A percentile compares a stretch with the other conserved stretches of the same genome.
These are phyloP conservation scores for Sterrhoptilus dennistouni DNA, from an alignment of 2,113 vertebrate species.

Conservation along the genomic window DNA sequence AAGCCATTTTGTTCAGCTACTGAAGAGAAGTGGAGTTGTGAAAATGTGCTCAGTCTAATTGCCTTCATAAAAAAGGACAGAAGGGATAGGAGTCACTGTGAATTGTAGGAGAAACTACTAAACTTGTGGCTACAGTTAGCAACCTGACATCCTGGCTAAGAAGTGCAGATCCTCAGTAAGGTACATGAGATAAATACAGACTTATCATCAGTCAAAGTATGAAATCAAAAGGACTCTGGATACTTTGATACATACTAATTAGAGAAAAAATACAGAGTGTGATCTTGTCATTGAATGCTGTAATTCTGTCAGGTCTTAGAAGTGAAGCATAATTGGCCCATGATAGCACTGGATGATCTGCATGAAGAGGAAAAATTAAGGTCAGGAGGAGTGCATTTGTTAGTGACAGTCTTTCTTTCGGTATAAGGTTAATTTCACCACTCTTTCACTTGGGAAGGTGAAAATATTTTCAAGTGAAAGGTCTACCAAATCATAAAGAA, in stretches of 20 bases:
- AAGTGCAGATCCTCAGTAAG: not conserved
- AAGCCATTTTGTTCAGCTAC: not conserved
- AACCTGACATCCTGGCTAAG: not conserved
- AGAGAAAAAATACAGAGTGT: not conserved
- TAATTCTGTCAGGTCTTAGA: slow-evolving; percentile 55
- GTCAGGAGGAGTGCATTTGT: not conserved
- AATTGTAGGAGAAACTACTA: not conserved
- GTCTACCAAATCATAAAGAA: not conserved
- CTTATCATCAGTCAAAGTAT: not conserved
- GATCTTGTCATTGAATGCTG: slow-evolving; percentile 11
- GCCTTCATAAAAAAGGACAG: not conserved
- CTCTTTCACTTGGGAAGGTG: not conserved
- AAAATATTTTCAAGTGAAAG: not conserved
- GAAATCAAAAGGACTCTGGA: slow-evolving; percentile 50
- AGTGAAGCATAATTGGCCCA: slow-evolving; percentile 1
- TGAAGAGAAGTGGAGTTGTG: not conserved
- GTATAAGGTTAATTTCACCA: not conserved
- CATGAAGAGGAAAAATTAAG: not conserved
- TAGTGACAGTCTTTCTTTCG: not conserved
- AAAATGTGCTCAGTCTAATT: not conserved
- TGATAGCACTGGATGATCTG: not conserved
- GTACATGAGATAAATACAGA: not conserved
- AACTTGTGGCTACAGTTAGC: not conserved
- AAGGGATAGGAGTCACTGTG: not conserved
- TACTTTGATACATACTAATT: slow-evolving; percentile 56